Percentiles rank a stretch among this genome's conserved stretches.
Conservation (phyloP, 2,888 invertebrate species). For the Psococerastis gibbosa region DNA sequence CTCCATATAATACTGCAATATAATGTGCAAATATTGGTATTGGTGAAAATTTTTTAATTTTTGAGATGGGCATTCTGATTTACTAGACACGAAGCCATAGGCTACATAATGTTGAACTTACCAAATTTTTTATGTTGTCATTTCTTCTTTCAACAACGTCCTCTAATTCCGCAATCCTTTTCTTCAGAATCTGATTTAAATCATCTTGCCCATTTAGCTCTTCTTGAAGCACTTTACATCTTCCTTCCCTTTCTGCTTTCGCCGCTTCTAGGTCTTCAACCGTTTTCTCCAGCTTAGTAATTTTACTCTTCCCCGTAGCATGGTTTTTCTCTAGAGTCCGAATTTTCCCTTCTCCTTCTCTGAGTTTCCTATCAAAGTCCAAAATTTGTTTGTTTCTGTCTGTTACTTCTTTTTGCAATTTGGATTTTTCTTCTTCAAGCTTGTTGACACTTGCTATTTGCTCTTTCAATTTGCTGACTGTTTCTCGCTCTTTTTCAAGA, state of each 20-base stretch:
- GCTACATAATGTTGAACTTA: conserved; percentile 24
- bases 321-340: conserved; percentile 37
- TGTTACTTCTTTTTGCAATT: conserved; percentile 38
- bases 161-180: conserved; percentile 37
- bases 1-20: too few species aligned
- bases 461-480: conserved; percentile 38
- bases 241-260: not conserved
- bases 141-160: conserved; percentile 29
- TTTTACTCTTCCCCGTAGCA: conserved; percentile 34
- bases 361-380: conserved; percentile 45
- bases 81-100: too few species aligned
- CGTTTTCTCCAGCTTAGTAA: conserved; percentile 32
- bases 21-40: too few species aligned
- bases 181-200: conserved; percentile 23
- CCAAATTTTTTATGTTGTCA: conserved; percentile 40
- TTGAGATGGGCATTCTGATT: too few species aligned
- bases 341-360: conserved; percentile 44
- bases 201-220: conserved; percentile 2
- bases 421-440: conserved; percentile 35
- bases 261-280: conserved; percentile 28
- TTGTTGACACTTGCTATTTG: conserved; percentile 32
- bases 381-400: conserved; percentile 40
- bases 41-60: too few species aligned
- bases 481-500: conserved; percentile 42
- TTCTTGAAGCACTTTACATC: conserved; percentile 1